Percentiles rank a stretch among this genome's conserved stretches.
These are phyloP conservation scores for Pyrrhura leucotis DNA, from an alignment of 2,797 vertebrate genomes.

Conservation along the genomic window DNA sequence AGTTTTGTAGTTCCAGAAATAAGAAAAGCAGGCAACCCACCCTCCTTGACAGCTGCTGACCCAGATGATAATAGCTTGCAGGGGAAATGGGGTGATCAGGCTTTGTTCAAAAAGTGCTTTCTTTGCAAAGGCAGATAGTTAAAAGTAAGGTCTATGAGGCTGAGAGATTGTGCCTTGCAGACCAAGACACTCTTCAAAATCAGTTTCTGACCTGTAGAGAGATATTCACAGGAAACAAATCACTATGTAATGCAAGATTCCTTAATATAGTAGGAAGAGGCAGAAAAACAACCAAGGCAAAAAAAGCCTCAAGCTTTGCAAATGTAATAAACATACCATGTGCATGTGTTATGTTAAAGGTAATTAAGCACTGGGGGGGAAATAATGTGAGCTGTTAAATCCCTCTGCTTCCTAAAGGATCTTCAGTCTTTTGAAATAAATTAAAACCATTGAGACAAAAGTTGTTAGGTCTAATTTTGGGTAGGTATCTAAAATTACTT, in stretches of 20 bases:
- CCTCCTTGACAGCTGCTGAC: background rate
- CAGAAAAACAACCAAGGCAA: background rate
- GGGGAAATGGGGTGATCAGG: background rate
- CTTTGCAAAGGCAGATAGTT: background rate
- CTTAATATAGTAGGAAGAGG: background rate
- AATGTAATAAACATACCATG: background rate
- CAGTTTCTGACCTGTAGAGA: background rate
- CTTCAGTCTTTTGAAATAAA: background rate
- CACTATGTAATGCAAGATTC: background rate
- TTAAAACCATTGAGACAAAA: background rate
- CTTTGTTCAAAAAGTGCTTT: background rate
- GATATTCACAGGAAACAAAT: background rate
- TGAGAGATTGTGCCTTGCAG: background rate
- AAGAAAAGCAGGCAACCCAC: background rate
- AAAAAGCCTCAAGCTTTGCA: background rate
- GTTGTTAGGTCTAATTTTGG: background rate
- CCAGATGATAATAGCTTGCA: background rate
- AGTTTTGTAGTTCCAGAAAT: background rate
- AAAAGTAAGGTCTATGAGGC: background rate
- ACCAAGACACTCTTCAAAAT: background rate
- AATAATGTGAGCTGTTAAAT: background rate
- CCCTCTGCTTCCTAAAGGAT: background rate
- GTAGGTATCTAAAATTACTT: background rate
- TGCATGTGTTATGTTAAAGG: background rate
- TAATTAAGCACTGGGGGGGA: accelerated